A percentile compares a stretch with the other conserved stretches of the same genome.
Conservation (phyloP, 2,113 vertebrate species). For the Monarcha castaneiventris region DNA sequence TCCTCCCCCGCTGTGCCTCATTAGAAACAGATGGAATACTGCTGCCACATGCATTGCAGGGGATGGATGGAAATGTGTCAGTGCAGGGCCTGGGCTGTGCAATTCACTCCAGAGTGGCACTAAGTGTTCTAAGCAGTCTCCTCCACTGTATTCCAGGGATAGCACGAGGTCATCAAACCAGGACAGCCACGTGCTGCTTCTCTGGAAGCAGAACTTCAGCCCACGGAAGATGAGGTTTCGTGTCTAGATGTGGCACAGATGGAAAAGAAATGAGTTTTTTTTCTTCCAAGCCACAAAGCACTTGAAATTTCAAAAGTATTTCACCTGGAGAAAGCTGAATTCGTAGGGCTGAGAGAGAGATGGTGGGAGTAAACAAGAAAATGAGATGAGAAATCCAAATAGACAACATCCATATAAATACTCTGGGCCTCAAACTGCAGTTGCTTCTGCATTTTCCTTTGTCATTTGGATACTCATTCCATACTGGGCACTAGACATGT, state of each 20-base stretch:
- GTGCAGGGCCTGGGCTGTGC: background rate
- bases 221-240: background rate
- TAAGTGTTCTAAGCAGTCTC: background rate
- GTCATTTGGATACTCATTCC: background rate
- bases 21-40: conserved; percentile 32
- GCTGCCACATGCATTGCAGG: background rate
- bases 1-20: conserved; percentile 6
- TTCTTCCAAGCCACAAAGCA: background rate
- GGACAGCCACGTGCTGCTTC: background rate
- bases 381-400: background rate
- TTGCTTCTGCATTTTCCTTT: background rate
- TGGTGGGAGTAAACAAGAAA: background rate
- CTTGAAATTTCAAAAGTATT: background rate
- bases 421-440: background rate
- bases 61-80: background rate
- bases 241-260: background rate
- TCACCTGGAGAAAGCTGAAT: background rate
- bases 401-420: background rate
- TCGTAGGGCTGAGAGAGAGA: background rate
- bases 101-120: background rate
- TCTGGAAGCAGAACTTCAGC: background rate
- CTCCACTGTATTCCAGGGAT: background rate
- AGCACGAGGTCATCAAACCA: background rate
- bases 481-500: background rate
- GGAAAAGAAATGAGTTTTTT: background rate